phyloP scores from a whole-genome alignment of 2,113 vertebrate species.

The Macrotis lagotis region DNA sequence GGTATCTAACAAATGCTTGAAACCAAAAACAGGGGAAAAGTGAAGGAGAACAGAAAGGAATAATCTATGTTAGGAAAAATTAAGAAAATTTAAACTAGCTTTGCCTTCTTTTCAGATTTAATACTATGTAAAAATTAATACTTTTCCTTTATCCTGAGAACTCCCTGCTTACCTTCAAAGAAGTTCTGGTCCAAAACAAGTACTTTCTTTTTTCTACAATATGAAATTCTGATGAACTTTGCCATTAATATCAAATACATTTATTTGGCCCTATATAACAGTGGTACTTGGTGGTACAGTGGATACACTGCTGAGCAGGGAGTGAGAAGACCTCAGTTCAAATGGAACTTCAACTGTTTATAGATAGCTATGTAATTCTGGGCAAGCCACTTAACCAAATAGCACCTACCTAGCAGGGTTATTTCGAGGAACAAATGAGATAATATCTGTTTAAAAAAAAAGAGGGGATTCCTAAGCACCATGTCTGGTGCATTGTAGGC shows the following conservation, averaged over 20 bases:
- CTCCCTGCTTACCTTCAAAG: neutral
- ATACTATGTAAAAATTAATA: constrained; percentile 6
- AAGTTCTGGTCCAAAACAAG: neutral
- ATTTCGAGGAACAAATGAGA: neutral
- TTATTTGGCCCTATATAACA: neutral
- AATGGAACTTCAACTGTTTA: neutral
- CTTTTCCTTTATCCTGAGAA: constrained; percentile 24
- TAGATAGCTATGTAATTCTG: neutral
- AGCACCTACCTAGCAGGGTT: neutral
- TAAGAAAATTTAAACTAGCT: neutral
- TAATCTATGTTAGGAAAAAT: neutral
- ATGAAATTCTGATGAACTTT: constrained; percentile 25
- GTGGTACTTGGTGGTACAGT: neutral
- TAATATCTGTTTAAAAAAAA: no score
- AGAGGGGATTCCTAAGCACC: no score
- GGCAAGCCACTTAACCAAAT: neutral
- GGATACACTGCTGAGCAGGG: neutral
- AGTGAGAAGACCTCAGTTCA: neutral
- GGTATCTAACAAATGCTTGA: constrained; percentile 32
- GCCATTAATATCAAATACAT: neutral
- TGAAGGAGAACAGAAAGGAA: neutral
- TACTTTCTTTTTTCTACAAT: constrained; percentile 21
- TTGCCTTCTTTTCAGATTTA: constrained; percentile 14
- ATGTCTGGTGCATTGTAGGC: neutral
- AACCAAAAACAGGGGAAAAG: neutral